Percentiles rank a stretch among this genome's conserved stretches.
phyloP scores from a whole-genome alignment of 2,113 vertebrate genomes.

The Osmerus mordax region DNA sequence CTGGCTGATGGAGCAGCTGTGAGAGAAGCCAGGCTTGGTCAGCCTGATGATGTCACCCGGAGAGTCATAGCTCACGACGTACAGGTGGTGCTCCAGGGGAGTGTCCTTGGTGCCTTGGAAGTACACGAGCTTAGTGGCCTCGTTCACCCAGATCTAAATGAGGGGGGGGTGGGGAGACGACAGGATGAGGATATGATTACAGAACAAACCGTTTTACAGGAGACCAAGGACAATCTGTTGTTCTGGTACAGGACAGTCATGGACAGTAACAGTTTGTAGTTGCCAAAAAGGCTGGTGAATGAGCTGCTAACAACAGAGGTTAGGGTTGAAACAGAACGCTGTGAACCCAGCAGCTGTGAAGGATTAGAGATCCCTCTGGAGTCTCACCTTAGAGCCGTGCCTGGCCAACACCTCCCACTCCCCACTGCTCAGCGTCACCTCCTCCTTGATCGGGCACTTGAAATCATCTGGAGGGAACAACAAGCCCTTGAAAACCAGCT shows the following conservation, averaged over 20 bases:
- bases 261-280: too few species aligned
- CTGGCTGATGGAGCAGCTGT: slow-evolving; percentile 87
- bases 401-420: slow-evolving; percentile 85
- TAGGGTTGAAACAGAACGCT: neutral
- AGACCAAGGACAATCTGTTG: neutral
- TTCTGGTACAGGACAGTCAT: too few species aligned
- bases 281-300: neutral
- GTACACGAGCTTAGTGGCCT: slow-evolving; percentile 80
- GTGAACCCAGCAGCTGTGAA: too few species aligned
- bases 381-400: slow-evolving; percentile 81
- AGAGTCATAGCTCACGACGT: slow-evolving; percentile 78
- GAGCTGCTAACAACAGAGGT: neutral
- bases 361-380: too few species aligned
- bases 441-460: slow-evolving; percentile 80
- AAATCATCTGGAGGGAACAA: slow-evolving; percentile 72
- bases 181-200: neutral
- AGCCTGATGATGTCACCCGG: slow-evolving; percentile 79
- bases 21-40: slow-evolving; percentile 81
- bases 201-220: neutral
- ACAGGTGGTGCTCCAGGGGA: slow-evolving; percentile 84
- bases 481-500: too few species aligned
- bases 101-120: slow-evolving; percentile 87
- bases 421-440: slow-evolving; percentile 79
- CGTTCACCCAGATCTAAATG: slow-evolving; percentile 83
- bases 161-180: neutral